Evolutionary conservation across 1,140 invertebrate genomes (phyloP).

Genomic region (Drosophila willistoni): DNA sequence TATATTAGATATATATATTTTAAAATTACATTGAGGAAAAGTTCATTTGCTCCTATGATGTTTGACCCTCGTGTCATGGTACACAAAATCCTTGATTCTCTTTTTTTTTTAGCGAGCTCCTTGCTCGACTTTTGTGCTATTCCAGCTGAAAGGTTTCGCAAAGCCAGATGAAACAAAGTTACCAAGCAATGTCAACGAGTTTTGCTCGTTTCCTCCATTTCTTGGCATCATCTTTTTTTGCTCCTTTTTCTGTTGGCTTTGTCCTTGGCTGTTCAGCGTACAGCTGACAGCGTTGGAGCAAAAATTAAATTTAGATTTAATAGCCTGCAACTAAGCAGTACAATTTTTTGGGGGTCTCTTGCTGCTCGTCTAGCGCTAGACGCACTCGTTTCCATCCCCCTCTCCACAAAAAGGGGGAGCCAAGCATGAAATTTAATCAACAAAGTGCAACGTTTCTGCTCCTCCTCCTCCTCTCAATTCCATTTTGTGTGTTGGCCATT

Average conservation of each 20-base stretch:
- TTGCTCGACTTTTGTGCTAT: slow-evolving; percentile 8
- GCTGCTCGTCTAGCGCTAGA: slow-evolving; percentile 16
- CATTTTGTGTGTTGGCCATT: slow-evolving; percentile 54
- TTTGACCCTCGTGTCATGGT: slow-evolving; percentile 4
- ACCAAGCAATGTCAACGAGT: slow-evolving; percentile 19
- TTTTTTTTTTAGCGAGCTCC: neutral
- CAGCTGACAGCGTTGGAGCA: slow-evolving; percentile 47
- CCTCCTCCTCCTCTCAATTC: neutral
- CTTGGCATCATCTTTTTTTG: slow-evolving; percentile 4
- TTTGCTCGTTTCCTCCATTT: neutral
- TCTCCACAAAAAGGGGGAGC: slow-evolving; percentile 54
- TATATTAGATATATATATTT: neutral
- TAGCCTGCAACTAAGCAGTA: slow-evolving; percentile 48
- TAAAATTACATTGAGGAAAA: slow-evolving; percentile 3
- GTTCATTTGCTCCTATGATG: neutral
- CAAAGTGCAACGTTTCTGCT: slow-evolving; percentile 66
- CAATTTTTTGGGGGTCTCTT: slow-evolving; percentile 46
- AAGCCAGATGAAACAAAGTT: slow-evolving; percentile 20
- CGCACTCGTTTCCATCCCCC: slow-evolving; percentile 41
- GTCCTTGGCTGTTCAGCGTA: slow-evolving; percentile 29
- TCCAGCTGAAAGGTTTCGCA: slow-evolving; percentile 14
- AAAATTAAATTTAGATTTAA: slow-evolving; percentile 74
- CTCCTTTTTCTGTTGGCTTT: slow-evolving; percentile 28
- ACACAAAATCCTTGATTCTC: slow-evolving; percentile 21
- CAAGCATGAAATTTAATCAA: slow-evolving; percentile 78